Evolutionary conservation across 2,888 invertebrate genomes (phyloP).

Genomic region (Dromius quadrimaculatus): DNA sequence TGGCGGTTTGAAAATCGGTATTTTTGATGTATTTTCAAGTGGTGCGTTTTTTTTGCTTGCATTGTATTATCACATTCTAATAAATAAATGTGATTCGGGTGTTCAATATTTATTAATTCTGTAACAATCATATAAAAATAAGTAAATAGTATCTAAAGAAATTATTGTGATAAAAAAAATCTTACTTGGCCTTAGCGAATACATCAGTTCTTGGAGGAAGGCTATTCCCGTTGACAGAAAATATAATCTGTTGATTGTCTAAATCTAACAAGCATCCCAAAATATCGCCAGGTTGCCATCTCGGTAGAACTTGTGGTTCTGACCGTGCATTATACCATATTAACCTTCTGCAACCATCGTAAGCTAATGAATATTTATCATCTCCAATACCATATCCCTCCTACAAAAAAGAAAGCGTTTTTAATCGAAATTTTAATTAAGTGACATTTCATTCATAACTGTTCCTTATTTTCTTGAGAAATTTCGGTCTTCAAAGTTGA

Average conservation of each 20-base stretch:
- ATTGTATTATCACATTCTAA: no score
- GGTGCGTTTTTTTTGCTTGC: no score
- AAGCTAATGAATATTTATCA: constrained; percentile 88
- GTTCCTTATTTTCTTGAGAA: no score
- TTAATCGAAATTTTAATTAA: background rate
- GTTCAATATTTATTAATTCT: no score
- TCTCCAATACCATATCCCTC: constrained; percentile 97
- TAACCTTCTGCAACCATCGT: constrained; percentile 91
- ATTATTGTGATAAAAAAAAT: no score
- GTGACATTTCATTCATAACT: background rate
- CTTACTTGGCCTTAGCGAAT: constrained; percentile 81
- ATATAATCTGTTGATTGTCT: constrained; percentile 77
- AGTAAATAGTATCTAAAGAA: no score
- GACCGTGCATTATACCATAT: constrained; percentile 91
- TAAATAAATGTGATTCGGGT: no score
- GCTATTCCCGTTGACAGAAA: constrained; percentile 84
- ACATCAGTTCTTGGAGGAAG: constrained; percentile 79
- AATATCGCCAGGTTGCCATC: constrained; percentile 88
- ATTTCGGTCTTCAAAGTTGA: no score
- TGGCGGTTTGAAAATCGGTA: no score
- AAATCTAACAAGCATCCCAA: constrained; percentile 89
- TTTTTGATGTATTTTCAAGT: no score
- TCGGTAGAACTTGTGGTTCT: constrained; percentile 70
- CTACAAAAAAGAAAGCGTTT: constrained; percentile 65
- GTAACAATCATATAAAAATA: no score